Conservation (phyloP, 2,888 invertebrate genomes). For the Heliconius sara region DNA sequence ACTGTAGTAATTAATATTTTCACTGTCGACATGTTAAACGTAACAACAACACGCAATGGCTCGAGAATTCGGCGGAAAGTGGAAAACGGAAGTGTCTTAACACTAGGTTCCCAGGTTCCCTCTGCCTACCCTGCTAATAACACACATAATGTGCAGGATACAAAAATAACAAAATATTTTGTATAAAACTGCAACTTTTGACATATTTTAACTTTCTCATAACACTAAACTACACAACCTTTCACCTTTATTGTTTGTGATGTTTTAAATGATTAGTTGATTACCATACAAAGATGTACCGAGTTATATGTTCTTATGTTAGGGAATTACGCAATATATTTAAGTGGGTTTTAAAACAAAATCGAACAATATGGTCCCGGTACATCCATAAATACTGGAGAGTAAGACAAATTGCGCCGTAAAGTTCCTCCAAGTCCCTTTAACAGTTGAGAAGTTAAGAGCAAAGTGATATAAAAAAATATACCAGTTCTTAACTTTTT, state of each 20-base stretch:
- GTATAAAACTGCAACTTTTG: background rate
- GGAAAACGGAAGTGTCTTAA: too few relatives aligned
- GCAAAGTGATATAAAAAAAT: too few relatives aligned
- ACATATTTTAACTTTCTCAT: background rate
- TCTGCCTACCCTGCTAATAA: background rate
- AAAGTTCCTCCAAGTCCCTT: background rate
- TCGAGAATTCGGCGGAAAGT: too few relatives aligned
- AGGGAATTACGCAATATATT: background rate
- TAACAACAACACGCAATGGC: too few relatives aligned
- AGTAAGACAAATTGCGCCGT: background rate
- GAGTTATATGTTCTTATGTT: background rate
- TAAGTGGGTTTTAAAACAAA: too few relatives aligned
- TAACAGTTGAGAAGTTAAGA: too few relatives aligned
- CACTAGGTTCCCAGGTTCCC: background rate
- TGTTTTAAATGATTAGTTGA: background rate
- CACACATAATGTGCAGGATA: background rate
- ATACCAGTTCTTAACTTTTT: background rate
- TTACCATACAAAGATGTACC: constrained; percentile 17
- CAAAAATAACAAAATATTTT: background rate
- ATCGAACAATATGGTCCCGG: too few relatives aligned
- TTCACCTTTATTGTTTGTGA: constrained; percentile 3
- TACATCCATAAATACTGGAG: background rate
- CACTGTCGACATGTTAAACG: too few relatives aligned
- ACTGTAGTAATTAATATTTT: too few relatives aligned
- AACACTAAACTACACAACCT: background rate